Evolutionary conservation across 2,113 vertebrate genomes (phyloP).

Genomic region (Mustela lutreola): DNA sequence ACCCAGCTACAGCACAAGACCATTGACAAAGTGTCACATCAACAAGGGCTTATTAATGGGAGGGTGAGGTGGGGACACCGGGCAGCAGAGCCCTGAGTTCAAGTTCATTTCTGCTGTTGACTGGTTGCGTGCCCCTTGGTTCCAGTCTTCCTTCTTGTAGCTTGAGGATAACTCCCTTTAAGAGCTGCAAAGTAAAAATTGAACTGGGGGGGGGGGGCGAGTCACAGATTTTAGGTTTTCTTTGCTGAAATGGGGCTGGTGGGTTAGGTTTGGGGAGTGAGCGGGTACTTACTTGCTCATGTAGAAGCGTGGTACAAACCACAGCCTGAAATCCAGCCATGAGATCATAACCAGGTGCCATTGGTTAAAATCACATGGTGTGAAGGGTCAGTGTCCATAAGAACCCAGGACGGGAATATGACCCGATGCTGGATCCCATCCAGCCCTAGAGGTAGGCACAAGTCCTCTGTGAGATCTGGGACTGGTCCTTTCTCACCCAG

Average conservation of each 20-base stretch:
- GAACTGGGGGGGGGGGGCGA: neutral
- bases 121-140: neutral
- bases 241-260: no score
- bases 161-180: neutral
- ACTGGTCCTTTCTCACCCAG: neutral
- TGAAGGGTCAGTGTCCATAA: rapidly evolving
- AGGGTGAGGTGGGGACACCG: neutral
- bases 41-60: rapidly evolving
- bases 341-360: rapidly evolving
- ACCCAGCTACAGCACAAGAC: neutral
- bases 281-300: neutral
- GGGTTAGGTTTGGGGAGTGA: neutral
- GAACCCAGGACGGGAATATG: neutral
- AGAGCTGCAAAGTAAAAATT: neutral
- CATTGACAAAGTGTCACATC: rapidly evolving
- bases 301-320: rapidly evolving
- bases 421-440: rapidly evolving
- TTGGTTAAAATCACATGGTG: neutral
- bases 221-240: neutral
- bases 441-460: neutral
- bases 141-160: neutral
- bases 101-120: neutral
- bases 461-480: neutral
- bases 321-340: neutral
- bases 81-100: neutral